Evolutionary conservation across 2,113 vertebrate genomes (phyloP).

Genomic region (Caracal caracal): DNA sequence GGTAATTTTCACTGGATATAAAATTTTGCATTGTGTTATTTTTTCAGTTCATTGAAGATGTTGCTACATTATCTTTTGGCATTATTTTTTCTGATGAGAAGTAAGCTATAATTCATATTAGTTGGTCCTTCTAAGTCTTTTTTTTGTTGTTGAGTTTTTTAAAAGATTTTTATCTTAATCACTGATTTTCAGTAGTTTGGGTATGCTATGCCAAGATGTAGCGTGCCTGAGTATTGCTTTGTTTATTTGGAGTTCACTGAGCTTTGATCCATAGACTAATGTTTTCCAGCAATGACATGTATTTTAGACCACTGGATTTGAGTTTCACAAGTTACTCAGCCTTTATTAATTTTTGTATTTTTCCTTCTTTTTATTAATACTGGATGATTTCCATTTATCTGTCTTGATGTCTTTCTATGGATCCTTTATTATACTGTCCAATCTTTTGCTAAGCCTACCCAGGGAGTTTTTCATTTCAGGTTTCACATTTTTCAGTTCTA

Average conservation of each 20-base stretch:
- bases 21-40: background rate
- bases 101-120: background rate
- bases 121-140: background rate
- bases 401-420: background rate
- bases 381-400: background rate
- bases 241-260: background rate
- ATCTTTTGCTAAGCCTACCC: background rate
- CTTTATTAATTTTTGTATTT: background rate
- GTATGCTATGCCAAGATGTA: background rate
- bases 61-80: background rate
- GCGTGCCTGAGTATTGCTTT: background rate
- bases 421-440: background rate
- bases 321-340: background rate
- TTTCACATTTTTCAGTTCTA: constrained; percentile 15
- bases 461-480: background rate
- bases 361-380: constrained; percentile 1
- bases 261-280: background rate
- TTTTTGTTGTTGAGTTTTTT: background rate
- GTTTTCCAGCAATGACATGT: background rate
- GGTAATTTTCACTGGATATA: background rate
- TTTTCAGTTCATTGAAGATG: background rate
- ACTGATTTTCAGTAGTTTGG: background rate
- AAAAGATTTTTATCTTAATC: background rate
- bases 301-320: background rate
- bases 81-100: background rate